phyloP scores from a whole-genome alignment of 2,797 vertebrate genomes.

The Scleropages formosus region DNA sequence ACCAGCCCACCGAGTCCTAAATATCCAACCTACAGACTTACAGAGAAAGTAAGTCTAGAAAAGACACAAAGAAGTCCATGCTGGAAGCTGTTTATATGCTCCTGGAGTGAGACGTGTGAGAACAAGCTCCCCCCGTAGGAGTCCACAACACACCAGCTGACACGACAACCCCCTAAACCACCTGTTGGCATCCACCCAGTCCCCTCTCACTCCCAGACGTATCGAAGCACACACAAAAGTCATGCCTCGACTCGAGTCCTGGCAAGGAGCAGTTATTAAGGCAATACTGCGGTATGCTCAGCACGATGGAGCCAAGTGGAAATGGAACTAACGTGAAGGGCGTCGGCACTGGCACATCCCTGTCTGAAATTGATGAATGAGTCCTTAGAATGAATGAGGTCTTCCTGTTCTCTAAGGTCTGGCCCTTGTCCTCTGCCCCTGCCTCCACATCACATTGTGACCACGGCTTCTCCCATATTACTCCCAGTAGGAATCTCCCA shows the following conservation, averaged over 20 bases:
- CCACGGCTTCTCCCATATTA: slow-evolving; percentile 62
- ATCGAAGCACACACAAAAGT: background rate
- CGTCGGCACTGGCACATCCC: background rate
- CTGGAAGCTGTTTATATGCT: background rate
- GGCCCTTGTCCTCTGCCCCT: slow-evolving; percentile 57
- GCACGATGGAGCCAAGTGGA: too few species aligned
- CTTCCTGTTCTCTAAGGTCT: slow-evolving; percentile 46
- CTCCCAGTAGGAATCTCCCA: slow-evolving; percentile 64
- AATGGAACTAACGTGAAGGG: too few species aligned
- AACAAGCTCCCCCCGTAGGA: background rate
- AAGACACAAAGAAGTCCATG: background rate
- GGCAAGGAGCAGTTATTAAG: background rate
- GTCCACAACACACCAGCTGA: background rate
- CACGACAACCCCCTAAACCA: slow-evolving; percentile 38
- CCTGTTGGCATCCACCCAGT: slow-evolving; percentile 49
- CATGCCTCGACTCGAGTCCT: too few species aligned
- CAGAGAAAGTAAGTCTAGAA: background rate
- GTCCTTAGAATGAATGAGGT: slow-evolving; percentile 4
- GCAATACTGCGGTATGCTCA: background rate
- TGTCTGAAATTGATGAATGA: background rate
- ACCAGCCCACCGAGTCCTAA: background rate
- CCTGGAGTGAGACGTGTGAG: background rate
- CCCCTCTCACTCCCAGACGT: slow-evolving; percentile 39
- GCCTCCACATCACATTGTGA: slow-evolving; percentile 49
- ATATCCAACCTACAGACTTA: background rate